These are phyloP conservation scores for Tetramorium parvispinum DNA, from an alignment of 1,140 invertebrate genomes.

Conservation along the genomic window DNA sequence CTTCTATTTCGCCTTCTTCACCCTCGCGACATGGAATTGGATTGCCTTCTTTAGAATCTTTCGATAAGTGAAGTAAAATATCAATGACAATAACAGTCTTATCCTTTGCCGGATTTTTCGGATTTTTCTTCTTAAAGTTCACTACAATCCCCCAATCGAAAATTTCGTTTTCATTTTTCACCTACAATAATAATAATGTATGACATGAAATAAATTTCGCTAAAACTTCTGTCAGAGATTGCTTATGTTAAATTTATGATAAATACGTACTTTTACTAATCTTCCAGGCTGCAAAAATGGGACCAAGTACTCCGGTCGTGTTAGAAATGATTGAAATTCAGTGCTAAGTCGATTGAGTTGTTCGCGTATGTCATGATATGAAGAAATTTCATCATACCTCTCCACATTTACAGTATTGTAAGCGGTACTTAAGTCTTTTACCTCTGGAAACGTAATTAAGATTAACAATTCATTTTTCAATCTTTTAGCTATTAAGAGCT, in stretches of 20 bases:
- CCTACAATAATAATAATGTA: constrained; percentile 84
- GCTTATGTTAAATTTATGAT: constrained; percentile 27
- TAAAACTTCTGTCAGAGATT: not conserved
- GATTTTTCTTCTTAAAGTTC: constrained; percentile 93
- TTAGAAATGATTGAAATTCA: constrained; percentile 93
- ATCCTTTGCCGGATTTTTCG: constrained; percentile 87
- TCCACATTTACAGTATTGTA: constrained; percentile 89
- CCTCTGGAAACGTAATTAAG: constrained; percentile 86
- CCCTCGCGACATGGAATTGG: constrained; percentile 89
- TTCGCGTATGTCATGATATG: constrained; percentile 94
- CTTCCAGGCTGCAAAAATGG: constrained; percentile 98
- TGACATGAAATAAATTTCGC: not conserved
- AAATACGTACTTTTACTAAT: constrained; percentile 92
- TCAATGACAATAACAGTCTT: constrained; percentile 91
- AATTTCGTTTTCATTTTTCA: constrained; percentile 93
- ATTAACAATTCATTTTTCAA: not conserved
- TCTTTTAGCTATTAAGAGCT: not conserved
- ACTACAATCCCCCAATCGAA: constrained; percentile 99
- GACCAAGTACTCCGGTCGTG: constrained; percentile 94
- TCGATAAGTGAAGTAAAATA: constrained; percentile 91
- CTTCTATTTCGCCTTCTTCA: constrained; percentile 94
- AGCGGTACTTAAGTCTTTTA: constrained; percentile 90
- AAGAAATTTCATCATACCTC: constrained; percentile 91
- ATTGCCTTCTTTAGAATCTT: constrained; percentile 86
- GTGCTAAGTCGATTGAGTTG: constrained; percentile 91